Conservation (phyloP, 37 sponge, comb jelly and placozoan genomes). For the Theonella swinhoei region DNA sequence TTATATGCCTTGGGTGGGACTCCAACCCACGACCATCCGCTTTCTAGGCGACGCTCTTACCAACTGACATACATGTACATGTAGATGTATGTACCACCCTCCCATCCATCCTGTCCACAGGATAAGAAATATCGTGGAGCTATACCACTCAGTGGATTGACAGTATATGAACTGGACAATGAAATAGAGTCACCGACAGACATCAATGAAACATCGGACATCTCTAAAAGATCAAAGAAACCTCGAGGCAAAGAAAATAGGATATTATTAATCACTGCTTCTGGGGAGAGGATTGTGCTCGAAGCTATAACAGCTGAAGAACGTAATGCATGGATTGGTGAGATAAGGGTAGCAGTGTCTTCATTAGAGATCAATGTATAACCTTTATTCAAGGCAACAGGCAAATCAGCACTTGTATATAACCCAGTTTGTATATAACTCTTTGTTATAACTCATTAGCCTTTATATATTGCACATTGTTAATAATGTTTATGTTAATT, state of each 20-base stretch:
- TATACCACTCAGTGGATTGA: slow-evolving; percentile 45
- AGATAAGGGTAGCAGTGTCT: slow-evolving; percentile 8
- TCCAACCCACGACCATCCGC: too few species aligned
- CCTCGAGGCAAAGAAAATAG: slow-evolving; percentile 5
- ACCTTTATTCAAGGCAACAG: too few species aligned
- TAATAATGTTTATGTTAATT: background rate
- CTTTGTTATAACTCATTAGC: background rate
- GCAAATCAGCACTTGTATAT: too few species aligned
- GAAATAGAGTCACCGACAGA: background rate
- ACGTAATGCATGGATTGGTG: slow-evolving; percentile 32
- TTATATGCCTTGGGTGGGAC: too few species aligned
- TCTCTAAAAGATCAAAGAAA: background rate
- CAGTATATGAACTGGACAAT: slow-evolving; percentile 24
- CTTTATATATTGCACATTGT: background rate
- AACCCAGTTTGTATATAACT: background rate
- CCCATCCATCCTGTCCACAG: too few species aligned
- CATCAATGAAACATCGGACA: background rate
- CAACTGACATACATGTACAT: too few species aligned
- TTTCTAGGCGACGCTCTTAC: too few species aligned
- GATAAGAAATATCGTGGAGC: slow-evolving; percentile 16
- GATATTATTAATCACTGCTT: slow-evolving; percentile 35
- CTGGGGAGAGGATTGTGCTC: slow-evolving; percentile 18
- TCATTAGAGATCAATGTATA: background rate
- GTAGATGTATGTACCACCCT: too few species aligned
- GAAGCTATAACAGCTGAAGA: slow-evolving; percentile 43